Percentiles rank a stretch among this genome's conserved stretches.
Evolutionary conservation across 1,140 invertebrate species (phyloP).

Genomic region (Coenobita brevimanus): DNA sequence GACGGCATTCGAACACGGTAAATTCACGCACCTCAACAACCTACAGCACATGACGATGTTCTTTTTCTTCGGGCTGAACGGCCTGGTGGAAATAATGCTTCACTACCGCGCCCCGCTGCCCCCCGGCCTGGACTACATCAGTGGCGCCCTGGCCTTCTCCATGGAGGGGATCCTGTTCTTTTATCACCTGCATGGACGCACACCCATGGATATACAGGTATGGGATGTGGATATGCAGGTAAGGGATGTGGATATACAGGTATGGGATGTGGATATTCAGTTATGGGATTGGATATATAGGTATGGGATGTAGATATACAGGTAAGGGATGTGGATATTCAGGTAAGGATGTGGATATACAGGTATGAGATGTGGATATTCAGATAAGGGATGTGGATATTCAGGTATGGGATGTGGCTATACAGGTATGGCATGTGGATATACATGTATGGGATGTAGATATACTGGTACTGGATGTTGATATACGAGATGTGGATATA

Average conservation of each 20-base stretch:
- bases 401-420: no score
- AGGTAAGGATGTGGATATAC: no score
- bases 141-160: slow-evolving; percentile 72
- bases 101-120: slow-evolving; percentile 72
- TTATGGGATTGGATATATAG: slow-evolving; percentile 75
- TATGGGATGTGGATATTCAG: no score
- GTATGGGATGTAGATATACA: slow-evolving; percentile 72
- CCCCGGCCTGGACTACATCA: slow-evolving; percentile 73
- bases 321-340: slow-evolving; percentile 69
- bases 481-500: no score
- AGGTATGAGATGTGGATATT: slow-evolving; percentile 72
- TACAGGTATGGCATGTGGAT: no score
- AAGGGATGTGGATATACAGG: slow-evolving; percentile 75
- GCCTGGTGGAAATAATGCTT: slow-evolving; percentile 74
- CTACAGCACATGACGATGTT: slow-evolving; percentile 77
- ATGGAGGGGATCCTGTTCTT: slow-evolving; percentile 75
- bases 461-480: no score
- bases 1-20: slow-evolving; percentile 71
- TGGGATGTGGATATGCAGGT: no score
- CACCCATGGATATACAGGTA: slow-evolving; percentile 73
- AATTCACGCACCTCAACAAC: slow-evolving; percentile 73
- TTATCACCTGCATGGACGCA: slow-evolving; percentile 75
- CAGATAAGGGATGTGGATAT: slow-evolving; percentile 69
- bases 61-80: slow-evolving; percentile 75
- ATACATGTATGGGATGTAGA: no score